Evolutionary conservation across 2,113 vertebrate species (phyloP).

Genomic region (Columba janthina): DNA sequence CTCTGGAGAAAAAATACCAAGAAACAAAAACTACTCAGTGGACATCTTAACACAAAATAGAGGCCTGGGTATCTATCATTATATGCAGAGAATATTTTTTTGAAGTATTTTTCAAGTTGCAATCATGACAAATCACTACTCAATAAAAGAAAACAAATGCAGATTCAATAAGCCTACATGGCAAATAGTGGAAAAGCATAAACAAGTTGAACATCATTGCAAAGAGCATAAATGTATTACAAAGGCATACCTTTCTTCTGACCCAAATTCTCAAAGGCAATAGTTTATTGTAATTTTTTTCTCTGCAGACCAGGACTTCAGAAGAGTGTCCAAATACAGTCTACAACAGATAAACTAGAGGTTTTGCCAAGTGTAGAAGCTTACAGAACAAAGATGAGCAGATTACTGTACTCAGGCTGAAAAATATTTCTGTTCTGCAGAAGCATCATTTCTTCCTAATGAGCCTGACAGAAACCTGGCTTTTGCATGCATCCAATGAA

Average conservation of each 20-base stretch:
- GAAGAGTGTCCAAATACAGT: not conserved
- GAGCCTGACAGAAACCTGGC: not conserved
- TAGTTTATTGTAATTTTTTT: not conserved
- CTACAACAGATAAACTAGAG: not conserved
- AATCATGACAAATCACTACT: not conserved
- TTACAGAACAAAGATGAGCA: not conserved
- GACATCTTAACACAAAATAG: not conserved
- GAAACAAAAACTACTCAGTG: not conserved
- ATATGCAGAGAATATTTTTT: not conserved
- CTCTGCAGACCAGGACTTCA: not conserved
- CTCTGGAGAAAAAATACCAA: not conserved
- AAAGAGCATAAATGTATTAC: not conserved
- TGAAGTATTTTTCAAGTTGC: not conserved
- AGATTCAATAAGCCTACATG: not conserved
- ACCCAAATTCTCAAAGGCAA: not conserved
- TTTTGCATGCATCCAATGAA: not conserved
- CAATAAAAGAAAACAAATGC: not conserved
- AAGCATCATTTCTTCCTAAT: not conserved
- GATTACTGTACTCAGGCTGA: not conserved
- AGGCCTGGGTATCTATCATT: not conserved
- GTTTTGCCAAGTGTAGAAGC: not conserved
- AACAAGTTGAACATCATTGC: not conserved
- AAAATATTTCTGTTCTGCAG: not conserved
- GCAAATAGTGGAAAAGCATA: not conserved
- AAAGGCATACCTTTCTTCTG: not conserved